Evolutionary conservation across 2,888 invertebrate species (phyloP).

Genomic region (Linnaemya vulpina): DNA sequence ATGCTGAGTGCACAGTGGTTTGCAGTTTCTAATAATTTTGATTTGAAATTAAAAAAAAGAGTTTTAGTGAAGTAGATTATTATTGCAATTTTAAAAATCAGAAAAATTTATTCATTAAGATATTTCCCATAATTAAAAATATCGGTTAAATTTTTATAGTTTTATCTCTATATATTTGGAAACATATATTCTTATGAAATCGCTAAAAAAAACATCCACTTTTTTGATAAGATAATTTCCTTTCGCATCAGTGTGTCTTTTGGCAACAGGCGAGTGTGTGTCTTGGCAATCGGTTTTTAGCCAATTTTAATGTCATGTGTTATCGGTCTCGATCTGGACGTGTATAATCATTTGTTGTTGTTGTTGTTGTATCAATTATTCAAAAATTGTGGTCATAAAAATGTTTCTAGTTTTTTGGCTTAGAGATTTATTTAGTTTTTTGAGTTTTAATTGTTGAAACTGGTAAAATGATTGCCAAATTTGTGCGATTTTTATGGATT

Average conservation of each 20-base stretch:
- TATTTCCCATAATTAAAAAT: too few species aligned
- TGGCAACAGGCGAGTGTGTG: background rate
- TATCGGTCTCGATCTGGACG: constrained; percentile 79
- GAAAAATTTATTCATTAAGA: too few species aligned
- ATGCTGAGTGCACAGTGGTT: background rate
- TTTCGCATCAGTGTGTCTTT: constrained; percentile 28
- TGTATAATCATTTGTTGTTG: constrained; percentile 39
- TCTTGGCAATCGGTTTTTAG: constrained; percentile 24
- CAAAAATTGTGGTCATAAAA: constrained; percentile 39
- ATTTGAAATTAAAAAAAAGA: too few species aligned
- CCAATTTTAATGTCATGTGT: constrained; percentile 81
- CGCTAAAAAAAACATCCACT: too few species aligned
- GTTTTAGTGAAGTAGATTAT: too few species aligned
- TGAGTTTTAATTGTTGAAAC: constrained; percentile 2
- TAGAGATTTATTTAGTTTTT: background rate
- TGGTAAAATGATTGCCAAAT: constrained; percentile 51
- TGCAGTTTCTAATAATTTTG: background rate
- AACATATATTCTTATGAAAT: too few species aligned
- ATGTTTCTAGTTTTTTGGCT: constrained; percentile 27
- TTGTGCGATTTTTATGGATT: constrained; percentile 1
- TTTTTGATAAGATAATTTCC: background rate
- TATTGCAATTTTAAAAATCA: too few species aligned
- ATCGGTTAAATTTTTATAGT: too few species aligned
- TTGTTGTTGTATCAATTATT: constrained; percentile 44
- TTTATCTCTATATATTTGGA: too few species aligned